phyloP scores from a whole-genome alignment of 2,113 vertebrate species.

The Polypterus bichir region DNA sequence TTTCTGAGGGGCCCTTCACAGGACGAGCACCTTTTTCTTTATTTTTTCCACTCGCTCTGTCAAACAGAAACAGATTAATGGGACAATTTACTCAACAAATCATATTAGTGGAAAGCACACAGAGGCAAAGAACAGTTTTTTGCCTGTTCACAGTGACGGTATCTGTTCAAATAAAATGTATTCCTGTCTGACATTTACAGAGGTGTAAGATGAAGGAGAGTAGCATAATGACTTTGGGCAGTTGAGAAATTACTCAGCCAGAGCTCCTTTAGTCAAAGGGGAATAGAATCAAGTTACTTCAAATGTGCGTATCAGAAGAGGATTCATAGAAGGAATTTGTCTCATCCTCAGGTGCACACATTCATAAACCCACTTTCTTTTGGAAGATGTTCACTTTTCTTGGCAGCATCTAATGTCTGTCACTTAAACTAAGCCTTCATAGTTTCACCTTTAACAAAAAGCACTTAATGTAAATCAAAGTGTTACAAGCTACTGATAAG shows the following conservation, averaged over 20 bases:
- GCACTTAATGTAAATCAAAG: too few species aligned
- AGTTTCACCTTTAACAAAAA: too few species aligned
- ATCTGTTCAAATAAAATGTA: conserved; percentile 87
- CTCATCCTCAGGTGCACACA: conserved; percentile 43
- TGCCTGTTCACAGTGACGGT: conserved; percentile 64
- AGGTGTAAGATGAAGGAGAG: conserved; percentile 65
- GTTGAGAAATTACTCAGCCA: conserved; percentile 58
- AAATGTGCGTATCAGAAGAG: conserved; percentile 49
- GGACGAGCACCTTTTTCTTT: conserved; percentile 66
- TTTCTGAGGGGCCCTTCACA: conserved; percentile 59
- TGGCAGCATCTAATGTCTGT: too few species aligned
- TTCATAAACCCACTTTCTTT: neutral
- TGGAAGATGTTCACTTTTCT: neutral
- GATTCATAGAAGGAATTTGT: conserved; percentile 53
- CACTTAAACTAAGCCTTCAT: too few species aligned
- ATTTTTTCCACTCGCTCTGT: conserved; percentile 52
- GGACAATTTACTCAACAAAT: conserved; percentile 88
- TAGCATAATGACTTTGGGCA: conserved; percentile 74
- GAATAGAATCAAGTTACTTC: conserved; percentile 68
- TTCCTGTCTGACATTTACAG: conserved; percentile 85
- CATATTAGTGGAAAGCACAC: conserved; percentile 76
- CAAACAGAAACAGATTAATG: conserved; percentile 79
- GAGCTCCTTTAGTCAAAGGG: conserved; percentile 53
- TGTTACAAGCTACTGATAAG: too few species aligned
- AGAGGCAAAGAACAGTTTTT: conserved; percentile 60